Conservation (phyloP, 2,797 vertebrate genomes). For the Leucoraja ocellata region DNA sequence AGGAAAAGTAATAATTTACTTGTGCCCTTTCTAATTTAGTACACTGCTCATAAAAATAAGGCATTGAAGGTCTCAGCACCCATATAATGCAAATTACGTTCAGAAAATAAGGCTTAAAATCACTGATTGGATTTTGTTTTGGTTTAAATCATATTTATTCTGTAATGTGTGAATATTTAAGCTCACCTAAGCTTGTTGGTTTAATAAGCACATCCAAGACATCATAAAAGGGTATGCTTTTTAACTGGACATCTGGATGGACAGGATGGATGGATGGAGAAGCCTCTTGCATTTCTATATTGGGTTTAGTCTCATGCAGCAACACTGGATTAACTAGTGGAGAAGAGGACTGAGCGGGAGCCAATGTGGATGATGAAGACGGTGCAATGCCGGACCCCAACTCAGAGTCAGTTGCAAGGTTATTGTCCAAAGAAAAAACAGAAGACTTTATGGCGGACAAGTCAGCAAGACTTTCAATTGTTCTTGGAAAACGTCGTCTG, state of each 20-base stretch:
- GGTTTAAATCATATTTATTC: conserved; percentile 31
- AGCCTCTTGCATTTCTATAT: conserved; percentile 84
- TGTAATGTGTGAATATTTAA: background rate
- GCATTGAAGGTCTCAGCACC: background rate
- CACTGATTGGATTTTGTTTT: background rate
- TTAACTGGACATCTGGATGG: conserved; percentile 94
- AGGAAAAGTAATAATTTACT: too few species aligned
- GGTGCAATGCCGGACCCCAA: conserved; percentile 57
- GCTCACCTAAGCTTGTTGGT: conserved; percentile 88
- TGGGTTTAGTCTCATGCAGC: conserved; percentile 63
- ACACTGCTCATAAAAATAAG: background rate
- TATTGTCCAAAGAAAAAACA: conserved; percentile 58
- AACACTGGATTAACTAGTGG: conserved; percentile 60
- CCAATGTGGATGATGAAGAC: conserved; percentile 58
- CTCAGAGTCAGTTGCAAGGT: conserved; percentile 58
- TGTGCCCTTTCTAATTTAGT: too few species aligned
- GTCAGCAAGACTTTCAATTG: conserved; percentile 63
- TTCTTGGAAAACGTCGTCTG: conserved; percentile 64
- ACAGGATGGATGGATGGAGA: conserved; percentile 79
- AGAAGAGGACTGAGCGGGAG: conserved; percentile 57
- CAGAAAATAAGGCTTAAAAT: background rate
- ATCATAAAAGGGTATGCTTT: conserved; percentile 86
- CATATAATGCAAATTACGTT: background rate
- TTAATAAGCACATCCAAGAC: conserved; percentile 91
- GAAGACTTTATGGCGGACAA: conserved; percentile 58